Evolutionary conservation across 2,888 invertebrate genomes (phyloP).

Genomic region (Tridacna gigas): DNA sequence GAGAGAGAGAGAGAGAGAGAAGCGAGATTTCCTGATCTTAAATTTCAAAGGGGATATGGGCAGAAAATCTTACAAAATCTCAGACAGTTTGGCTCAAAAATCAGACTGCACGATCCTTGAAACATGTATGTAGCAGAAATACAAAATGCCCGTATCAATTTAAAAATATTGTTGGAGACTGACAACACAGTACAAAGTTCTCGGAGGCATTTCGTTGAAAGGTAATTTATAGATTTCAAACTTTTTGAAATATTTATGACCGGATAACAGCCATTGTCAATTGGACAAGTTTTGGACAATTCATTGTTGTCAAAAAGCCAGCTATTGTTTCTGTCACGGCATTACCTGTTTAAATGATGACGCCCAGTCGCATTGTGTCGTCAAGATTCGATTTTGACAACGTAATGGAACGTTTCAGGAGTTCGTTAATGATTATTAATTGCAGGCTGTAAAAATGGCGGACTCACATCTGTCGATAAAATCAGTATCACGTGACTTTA

Average conservation of each 20-base stretch:
- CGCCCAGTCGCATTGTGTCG: background rate
- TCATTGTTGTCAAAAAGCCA: background rate
- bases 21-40: no score
- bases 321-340: constrained; percentile 18
- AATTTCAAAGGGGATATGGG: no score
- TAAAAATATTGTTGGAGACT: no score
- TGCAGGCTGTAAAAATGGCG: constrained; percentile 13
- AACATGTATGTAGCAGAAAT: no score
- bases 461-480: constrained; percentile 8
- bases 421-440: constrained; percentile 21
- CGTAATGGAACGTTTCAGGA: constrained; percentile 14
- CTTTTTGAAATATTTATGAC: constrained; percentile 12
- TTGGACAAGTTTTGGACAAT: background rate
- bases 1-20: no score
- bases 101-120: no score
- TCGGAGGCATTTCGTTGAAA: no score
- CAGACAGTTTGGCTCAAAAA: no score
- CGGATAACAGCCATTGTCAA: background rate
- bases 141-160: no score
- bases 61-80: no score
- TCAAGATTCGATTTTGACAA: background rate
- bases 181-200: no score
- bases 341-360: background rate
- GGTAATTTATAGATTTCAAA: background rate
- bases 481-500: background rate